These are phyloP conservation scores for Sitta carolinensis DNA, from an alignment of 2,797 vertebrate species.

Conservation along the genomic window DNA sequence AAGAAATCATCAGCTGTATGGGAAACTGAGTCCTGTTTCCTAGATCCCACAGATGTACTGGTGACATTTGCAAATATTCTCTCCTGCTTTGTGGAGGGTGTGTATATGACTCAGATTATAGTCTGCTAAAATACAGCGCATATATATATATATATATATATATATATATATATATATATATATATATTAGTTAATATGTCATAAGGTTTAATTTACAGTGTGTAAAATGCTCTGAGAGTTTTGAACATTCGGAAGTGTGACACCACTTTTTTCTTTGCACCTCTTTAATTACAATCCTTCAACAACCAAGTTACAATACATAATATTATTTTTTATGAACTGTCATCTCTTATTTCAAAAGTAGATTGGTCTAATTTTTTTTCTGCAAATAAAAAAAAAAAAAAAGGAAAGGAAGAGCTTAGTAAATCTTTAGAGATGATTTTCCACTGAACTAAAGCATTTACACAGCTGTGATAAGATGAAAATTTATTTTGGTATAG, in stretches of 20 bases:
- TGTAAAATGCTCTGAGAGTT: background rate
- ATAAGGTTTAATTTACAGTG: background rate
- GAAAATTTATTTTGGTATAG: constrained; percentile 9
- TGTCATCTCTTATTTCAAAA: background rate
- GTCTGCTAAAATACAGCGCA: background rate
- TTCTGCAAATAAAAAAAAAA: background rate
- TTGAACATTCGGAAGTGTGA: background rate
- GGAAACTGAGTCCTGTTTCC: background rate
- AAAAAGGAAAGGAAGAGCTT: background rate
- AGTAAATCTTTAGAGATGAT: background rate
- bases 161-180: background rate
- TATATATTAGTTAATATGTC: background rate
- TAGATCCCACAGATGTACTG: background rate
- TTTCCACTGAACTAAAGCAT: background rate
- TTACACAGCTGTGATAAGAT: background rate
- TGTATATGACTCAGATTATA: background rate
- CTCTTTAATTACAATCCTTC: background rate
- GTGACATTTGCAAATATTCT: background rate
- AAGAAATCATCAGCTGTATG: background rate
- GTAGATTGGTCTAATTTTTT: background rate
- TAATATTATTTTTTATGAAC: background rate
- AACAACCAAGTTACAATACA: background rate
- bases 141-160: background rate
- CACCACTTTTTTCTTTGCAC: background rate
- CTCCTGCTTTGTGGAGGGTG: background rate